These are phyloP conservation scores for Helarctos malayanus DNA, from an alignment of 2,797 vertebrate species.

Conservation along the genomic window DNA sequence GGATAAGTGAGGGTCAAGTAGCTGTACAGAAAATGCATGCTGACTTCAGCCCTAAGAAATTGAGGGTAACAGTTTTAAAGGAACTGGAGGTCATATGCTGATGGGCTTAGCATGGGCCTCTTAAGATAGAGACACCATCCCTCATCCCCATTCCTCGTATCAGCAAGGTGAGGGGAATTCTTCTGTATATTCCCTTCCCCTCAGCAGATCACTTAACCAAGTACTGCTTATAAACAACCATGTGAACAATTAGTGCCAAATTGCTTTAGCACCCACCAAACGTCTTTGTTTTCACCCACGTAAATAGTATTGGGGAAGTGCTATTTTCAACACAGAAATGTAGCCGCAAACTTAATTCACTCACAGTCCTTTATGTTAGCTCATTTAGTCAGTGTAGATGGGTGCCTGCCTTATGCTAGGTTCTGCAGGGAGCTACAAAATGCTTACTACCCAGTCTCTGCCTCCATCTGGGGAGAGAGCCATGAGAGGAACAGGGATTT, in stretches of 20 bases:
- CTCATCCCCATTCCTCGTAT: background rate
- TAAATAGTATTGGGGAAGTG: constrained; percentile 31
- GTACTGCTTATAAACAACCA: constrained; percentile 51
- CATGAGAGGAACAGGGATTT: background rate
- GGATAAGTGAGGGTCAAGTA: constrained; percentile 34
- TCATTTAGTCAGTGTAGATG: constrained; percentile 50
- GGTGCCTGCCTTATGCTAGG: background rate
- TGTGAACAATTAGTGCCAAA: constrained; percentile 24
- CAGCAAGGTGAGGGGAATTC: background rate
- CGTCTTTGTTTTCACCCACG: constrained; percentile 20
- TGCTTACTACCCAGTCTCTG: constrained; percentile 22
- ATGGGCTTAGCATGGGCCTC: background rate
- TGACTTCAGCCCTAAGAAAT: background rate
- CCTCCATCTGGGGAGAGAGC: constrained; percentile 39
- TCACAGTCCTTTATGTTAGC: constrained; percentile 22
- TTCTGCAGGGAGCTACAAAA: constrained; percentile 38
- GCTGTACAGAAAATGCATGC: background rate
- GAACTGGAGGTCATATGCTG: background rate
- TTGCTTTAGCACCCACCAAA: constrained; percentile 11
- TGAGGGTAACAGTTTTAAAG: constrained; percentile 25
- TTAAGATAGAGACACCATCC: background rate
- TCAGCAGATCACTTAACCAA: constrained; percentile 29
- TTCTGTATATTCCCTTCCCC: constrained; percentile 7
- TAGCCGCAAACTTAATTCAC: constrained; percentile 44
- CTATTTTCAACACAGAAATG: constrained; percentile 57